A percentile compares a stretch with the other conserved stretches of the same genome.
Conservation (phyloP, 2,888 invertebrate species). For the Heliconius ismenius region DNA sequence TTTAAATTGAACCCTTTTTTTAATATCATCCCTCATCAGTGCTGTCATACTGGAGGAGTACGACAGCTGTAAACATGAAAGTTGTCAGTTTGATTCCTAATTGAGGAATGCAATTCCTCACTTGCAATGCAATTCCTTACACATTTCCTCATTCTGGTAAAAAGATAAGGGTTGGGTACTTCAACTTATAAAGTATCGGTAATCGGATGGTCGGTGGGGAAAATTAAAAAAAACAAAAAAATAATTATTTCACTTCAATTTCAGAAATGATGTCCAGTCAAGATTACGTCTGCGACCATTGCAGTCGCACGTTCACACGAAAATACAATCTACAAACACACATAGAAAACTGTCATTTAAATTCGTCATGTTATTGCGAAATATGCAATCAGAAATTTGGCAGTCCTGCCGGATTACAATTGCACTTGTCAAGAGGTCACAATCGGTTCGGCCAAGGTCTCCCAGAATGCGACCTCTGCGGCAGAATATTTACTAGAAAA, state of each 20-base stretch:
- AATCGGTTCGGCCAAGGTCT: constrained; percentile 58
- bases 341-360: constrained; percentile 68
- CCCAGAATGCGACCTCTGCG: constrained; percentile 71
- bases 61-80: too few relatives aligned
- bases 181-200: too few relatives aligned
- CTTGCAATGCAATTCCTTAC: too few relatives aligned
- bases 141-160: too few relatives aligned
- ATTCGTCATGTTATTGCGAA: constrained; percentile 57
- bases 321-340: constrained; percentile 69
- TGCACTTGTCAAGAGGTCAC: constrained; percentile 62
- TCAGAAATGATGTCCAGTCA: constrained; percentile 21
- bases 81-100: too few relatives aligned
- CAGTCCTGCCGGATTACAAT: constrained; percentile 59
- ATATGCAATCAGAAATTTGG: constrained; percentile 63
- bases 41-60: too few relatives aligned
- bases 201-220: too few relatives aligned
- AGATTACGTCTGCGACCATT: constrained; percentile 64
- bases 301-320: constrained; percentile 63
- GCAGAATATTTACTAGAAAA: constrained; percentile 66
- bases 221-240: neutral
- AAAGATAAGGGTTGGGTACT: too few relatives aligned
- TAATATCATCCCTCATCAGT: too few relatives aligned
- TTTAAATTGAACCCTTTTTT: too few relatives aligned
- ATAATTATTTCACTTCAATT: neutral
- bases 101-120: too few relatives aligned